Conservation (phyloP, 2,797 vertebrate genomes). For the Coregonus suidteri region DNA sequence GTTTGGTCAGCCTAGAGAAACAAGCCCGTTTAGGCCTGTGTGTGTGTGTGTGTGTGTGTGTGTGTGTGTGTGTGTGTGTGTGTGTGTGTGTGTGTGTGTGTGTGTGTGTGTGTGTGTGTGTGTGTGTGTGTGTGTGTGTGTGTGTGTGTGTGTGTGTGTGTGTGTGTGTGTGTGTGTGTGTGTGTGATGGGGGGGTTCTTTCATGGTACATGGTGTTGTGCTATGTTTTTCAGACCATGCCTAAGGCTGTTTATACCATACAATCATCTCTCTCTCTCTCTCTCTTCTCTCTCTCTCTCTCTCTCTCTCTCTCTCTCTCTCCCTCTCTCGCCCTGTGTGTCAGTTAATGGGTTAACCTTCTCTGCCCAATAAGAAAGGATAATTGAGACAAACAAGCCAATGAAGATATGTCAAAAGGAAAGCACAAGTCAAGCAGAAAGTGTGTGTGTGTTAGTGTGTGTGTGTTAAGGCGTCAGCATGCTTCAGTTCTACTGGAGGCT, state of each 20-base stretch:
- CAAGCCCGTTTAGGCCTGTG: slow-evolving; percentile 50
- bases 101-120: too few species aligned
- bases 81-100: too few species aligned
- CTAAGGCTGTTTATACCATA: slow-evolving; percentile 53
- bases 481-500: too few species aligned
- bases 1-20: slow-evolving; percentile 60
- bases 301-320: slow-evolving; percentile 37
- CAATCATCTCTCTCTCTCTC: slow-evolving; percentile 17
- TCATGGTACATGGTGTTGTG: slow-evolving; percentile 46
- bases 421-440: slow-evolving; percentile 66
- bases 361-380: slow-evolving; percentile 71
- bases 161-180: not conserved
- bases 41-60: not conserved
- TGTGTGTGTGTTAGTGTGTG: slow-evolving; percentile 22
- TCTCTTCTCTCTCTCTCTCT: slow-evolving; percentile 20
- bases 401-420: slow-evolving; percentile 74
- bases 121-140: too few species aligned
- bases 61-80: too few species aligned
- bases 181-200: slow-evolving; percentile 25
- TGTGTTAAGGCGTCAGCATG: not conserved
- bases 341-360: slow-evolving; percentile 71
- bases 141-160: too few species aligned
- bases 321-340: slow-evolving; percentile 7
- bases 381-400: slow-evolving; percentile 77
- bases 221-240: slow-evolving; percentile 63